These are phyloP conservation scores for Meleagris gallopavo DNA, from an alignment of 2,113 vertebrate genomes.

Conservation along the genomic window DNA sequence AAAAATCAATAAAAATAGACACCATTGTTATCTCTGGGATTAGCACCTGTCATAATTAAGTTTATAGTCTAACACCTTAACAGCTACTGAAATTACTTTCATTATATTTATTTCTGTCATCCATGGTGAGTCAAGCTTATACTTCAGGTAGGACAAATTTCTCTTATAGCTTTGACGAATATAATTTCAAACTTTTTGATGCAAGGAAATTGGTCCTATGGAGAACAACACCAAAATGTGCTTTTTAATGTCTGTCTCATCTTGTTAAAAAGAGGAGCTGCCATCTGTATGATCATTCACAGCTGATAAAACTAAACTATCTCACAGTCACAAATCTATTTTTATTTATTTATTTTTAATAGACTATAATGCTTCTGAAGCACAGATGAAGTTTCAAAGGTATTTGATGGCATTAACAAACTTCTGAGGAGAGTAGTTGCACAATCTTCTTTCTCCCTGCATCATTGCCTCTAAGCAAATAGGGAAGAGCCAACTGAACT, in stretches of 20 bases:
- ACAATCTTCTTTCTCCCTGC: not conserved
- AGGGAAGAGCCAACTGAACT: not conserved
- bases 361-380: not conserved
- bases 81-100: not conserved
- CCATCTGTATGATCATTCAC: not conserved
- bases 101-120: not conserved
- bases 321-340: not conserved
- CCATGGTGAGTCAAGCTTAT: not conserved
- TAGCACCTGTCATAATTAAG: constrained; percentile 16
- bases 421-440: not conserved
- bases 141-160: not conserved
- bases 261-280: not conserved
- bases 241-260: not conserved
- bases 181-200: not conserved
- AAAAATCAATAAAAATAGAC: constrained; percentile 7
- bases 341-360: not conserved
- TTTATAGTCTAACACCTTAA: not conserved
- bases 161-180: not conserved
- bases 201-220: not conserved
- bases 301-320: not conserved
- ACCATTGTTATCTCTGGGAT: not conserved
- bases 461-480: not conserved
- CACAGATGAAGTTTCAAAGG: not conserved
- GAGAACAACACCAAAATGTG: not conserved
- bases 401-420: not conserved